A percentile compares a stretch with the other conserved stretches of the same genome.
These are phyloP conservation scores for Phodopus roborovskii DNA, from an alignment of 2,113 vertebrate species.

Conservation along the genomic window DNA sequence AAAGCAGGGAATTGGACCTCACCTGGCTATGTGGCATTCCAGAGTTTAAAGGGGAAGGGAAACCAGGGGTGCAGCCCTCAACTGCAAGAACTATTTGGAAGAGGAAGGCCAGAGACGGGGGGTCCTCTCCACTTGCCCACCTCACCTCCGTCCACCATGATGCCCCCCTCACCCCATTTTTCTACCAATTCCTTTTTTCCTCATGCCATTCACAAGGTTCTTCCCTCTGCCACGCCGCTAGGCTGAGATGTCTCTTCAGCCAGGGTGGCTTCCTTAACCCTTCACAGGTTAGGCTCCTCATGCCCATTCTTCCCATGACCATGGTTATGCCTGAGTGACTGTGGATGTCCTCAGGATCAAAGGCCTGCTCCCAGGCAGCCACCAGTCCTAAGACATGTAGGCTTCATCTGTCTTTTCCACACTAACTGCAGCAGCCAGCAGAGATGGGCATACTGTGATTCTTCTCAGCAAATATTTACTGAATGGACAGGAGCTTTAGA, in stretches of 20 bases:
- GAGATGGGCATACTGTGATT: background rate
- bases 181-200: background rate
- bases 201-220: background rate
- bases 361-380: background rate
- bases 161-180: background rate
- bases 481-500: background rate
- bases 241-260: background rate
- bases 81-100: background rate
- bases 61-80: background rate
- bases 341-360: fast-evolving
- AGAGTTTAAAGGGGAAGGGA: background rate
- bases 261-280: background rate
- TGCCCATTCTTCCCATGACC: background rate
- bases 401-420: background rate
- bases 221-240: background rate
- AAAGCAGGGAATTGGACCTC: background rate
- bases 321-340: background rate
- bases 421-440: background rate
- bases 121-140: background rate
- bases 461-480: slow-evolving; percentile 29
- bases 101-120: background rate
- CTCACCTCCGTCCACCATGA: background rate
- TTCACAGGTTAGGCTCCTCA: background rate
- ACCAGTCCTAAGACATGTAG: background rate
- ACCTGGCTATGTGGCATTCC: background rate